Percentiles rank a stretch among this genome's conserved stretches.
phyloP scores from a whole-genome alignment of 1,140 invertebrate species.

The Eriocheir sinensis region DNA sequence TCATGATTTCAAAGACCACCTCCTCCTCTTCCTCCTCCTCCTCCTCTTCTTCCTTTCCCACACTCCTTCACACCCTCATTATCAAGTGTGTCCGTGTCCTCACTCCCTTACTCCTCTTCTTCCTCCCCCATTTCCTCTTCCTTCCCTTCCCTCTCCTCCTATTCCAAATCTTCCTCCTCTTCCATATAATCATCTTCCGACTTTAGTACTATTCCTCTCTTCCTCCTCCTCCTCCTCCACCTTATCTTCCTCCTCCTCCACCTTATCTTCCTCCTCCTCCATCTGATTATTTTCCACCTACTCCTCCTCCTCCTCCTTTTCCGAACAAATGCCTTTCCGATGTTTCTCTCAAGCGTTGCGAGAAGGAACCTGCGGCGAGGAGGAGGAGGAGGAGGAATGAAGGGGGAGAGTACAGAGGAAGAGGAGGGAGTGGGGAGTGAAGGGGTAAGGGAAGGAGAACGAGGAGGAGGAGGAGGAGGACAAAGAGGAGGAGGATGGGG shows the following conservation, averaged over 20 bases:
- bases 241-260: background rate
- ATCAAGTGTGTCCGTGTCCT: background rate
- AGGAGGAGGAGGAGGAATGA: background rate
- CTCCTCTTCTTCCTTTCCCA: background rate
- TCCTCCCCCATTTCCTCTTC: background rate
- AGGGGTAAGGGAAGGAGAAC: background rate
- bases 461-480: background rate
- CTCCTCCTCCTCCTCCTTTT: background rate
- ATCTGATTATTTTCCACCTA: background rate
- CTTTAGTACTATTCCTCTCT: background rate
- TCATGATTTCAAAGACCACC: too few relatives aligned
- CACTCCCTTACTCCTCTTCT: background rate
- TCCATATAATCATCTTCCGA: background rate
- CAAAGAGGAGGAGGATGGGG: background rate
- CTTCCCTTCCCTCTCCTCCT: background rate
- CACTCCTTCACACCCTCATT: background rate
- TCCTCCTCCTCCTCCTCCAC: background rate
- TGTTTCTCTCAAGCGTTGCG: conserved; percentile 4
- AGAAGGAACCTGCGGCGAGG: background rate
- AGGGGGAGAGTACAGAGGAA: background rate
- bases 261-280: background rate
- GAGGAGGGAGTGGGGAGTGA: background rate
- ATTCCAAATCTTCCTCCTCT: background rate
- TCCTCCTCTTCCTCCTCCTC: too few relatives aligned
- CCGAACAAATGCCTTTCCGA: conserved; percentile 17